These are phyloP conservation scores for Ammodytes dubius DNA, from an alignment of 2,113 vertebrate genomes.

Conservation along the genomic window DNA sequence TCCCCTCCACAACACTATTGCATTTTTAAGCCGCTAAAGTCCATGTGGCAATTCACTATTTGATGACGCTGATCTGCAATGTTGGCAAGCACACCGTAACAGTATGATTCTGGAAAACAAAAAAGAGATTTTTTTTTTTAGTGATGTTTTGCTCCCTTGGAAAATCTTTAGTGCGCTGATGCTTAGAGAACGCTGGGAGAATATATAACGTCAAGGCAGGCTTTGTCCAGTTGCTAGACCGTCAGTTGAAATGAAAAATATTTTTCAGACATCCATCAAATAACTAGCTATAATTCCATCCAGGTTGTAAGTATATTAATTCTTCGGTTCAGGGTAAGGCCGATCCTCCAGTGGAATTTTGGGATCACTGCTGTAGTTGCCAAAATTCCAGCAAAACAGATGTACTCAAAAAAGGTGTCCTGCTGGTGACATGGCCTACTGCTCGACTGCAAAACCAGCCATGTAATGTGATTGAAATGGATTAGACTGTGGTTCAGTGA, in stretches of 20 bases:
- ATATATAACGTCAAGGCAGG: neutral
- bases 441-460: slow-evolving; percentile 48
- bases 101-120: slow-evolving; percentile 54
- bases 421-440: slow-evolving; percentile 51
- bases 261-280: neutral
- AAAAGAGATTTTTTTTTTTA: slow-evolving; percentile 36
- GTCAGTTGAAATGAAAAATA: neutral
- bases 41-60: slow-evolving; percentile 74
- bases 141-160: slow-evolving; percentile 5
- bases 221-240: neutral
- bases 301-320: neutral
- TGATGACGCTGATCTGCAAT: slow-evolving; percentile 70
- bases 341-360: slow-evolving; percentile 12
- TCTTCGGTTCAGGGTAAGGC: slow-evolving; percentile 14
- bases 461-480: slow-evolving; percentile 37
- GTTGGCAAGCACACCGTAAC: slow-evolving; percentile 62
- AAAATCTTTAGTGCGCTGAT: slow-evolving; percentile 30
- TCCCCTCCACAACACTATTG: slow-evolving; percentile 69
- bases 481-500: slow-evolving; percentile 25
- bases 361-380: slow-evolving; percentile 14
- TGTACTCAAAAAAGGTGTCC: slow-evolving; percentile 37
- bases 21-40: slow-evolving; percentile 79
- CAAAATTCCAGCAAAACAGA: slow-evolving; percentile 31
- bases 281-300: neutral
- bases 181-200: slow-evolving; percentile 8